phyloP scores from a whole-genome alignment of 2,113 vertebrate species.

The Neotragus pygmaeus region DNA sequence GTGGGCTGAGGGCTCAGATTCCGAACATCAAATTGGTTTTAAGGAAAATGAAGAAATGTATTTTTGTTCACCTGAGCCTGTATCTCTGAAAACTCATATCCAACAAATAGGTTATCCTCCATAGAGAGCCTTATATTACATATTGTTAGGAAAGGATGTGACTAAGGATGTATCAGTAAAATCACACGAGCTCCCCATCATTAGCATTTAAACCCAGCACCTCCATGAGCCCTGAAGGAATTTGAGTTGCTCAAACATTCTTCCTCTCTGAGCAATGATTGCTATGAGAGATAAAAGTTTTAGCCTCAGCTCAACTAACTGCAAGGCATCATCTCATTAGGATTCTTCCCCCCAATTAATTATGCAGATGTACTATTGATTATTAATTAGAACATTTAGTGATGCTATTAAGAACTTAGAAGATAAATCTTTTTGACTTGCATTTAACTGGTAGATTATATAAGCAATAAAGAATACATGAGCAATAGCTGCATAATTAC shows the following conservation, averaged over 20 bases:
- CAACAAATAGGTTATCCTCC: not conserved
- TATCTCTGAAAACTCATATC: not conserved
- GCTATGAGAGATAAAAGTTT: not conserved
- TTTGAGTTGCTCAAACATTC: not conserved
- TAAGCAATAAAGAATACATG: constrained; percentile 75
- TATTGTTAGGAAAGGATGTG: not conserved
- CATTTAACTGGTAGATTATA: constrained; percentile 79
- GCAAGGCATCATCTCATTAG: constrained; percentile 50
- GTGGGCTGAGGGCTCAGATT: not conserved
- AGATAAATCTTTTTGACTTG: constrained; percentile 75
- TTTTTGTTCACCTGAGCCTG: not conserved
- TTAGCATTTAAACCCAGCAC: not conserved
- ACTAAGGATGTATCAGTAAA: not conserved
- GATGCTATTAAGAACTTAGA: constrained; percentile 75
- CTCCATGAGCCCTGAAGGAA: not conserved
- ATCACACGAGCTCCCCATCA: rapidly evolving
- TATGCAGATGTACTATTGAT: constrained; percentile 80
- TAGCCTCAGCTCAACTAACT: not conserved
- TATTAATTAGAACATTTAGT: constrained; percentile 77
- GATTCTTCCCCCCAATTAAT: constrained; percentile 66
- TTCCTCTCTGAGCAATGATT: not conserved
- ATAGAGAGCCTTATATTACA: not conserved
- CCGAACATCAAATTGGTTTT: constrained; percentile 15
- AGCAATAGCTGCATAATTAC: constrained; percentile 82
- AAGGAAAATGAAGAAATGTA: not conserved